Percentiles rank a stretch among this genome's conserved stretches.
Conservation (phyloP, 2,797 vertebrate species). For the Sebastiscus tertius region DNA sequence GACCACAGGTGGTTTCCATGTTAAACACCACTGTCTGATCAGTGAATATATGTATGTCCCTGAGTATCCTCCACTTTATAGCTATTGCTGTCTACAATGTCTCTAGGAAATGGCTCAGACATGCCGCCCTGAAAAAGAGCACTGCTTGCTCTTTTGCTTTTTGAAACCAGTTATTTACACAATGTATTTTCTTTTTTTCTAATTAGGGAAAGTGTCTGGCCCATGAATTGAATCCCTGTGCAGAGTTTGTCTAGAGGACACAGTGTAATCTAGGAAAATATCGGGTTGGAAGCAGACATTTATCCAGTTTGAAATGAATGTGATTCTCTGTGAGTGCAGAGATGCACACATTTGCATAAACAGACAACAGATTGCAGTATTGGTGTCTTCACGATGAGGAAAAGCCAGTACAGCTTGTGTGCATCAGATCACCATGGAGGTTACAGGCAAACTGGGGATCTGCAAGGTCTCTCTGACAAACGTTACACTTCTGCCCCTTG, state of each 20-base stretch:
- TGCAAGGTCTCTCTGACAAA: conserved; percentile 63
- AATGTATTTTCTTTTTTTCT: conserved; percentile 62
- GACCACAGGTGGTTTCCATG: conserved; percentile 75
- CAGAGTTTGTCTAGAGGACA: conserved; percentile 32
- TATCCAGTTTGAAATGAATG: conserved; percentile 28
- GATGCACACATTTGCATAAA: conserved; percentile 1
- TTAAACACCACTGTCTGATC: conserved; percentile 68
- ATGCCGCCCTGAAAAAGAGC: conserved; percentile 58
- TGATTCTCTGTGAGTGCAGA: conserved; percentile 30
- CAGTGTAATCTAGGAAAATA: conserved; percentile 46
- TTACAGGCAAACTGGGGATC: conserved; percentile 66
- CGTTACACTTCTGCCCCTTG: conserved; percentile 59
- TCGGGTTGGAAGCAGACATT: conserved; percentile 37
- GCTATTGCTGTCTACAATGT: conserved; percentile 53
- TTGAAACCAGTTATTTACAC: conserved; percentile 65
- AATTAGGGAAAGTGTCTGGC: conserved; percentile 55
- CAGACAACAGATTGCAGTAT: background rate
- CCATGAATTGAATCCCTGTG: conserved; percentile 51
- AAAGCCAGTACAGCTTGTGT: conserved; percentile 60
- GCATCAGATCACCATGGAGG: conserved; percentile 69
- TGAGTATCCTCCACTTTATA: conserved; percentile 63
- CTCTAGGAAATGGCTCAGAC: conserved; percentile 66
- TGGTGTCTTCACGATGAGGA: background rate
- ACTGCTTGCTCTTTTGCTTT: conserved; percentile 61
- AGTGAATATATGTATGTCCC: conserved; percentile 61